Percentiles rank a stretch among this genome's conserved stretches.
Conservation (phyloP, 2,113 vertebrate species). For the Pelmatolapia mariae region DNA sequence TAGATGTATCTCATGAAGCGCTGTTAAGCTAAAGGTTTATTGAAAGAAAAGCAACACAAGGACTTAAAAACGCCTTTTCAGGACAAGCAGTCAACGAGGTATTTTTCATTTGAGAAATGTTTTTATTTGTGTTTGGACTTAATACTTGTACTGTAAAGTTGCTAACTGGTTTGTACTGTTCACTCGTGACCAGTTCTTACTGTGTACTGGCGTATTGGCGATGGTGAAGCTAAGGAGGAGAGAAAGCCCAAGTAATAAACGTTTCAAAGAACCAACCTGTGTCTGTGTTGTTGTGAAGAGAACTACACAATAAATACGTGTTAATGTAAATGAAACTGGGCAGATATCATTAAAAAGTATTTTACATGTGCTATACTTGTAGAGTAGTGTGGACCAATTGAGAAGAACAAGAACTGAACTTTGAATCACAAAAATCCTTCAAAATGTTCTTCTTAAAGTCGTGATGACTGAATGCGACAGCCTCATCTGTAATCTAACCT, state of each 20-base stretch:
- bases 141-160: neutral
- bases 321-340: neutral
- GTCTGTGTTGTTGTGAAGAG: neutral
- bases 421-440: neutral
- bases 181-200: neutral
- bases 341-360: neutral
- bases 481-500: neutral
- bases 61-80: neutral
- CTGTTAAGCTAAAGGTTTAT: neutral
- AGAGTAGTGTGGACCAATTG: neutral
- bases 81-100: neutral
- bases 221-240: neutral
- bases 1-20: no score
- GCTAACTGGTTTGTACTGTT: neutral
- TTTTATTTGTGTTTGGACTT: neutral
- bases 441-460: neutral
- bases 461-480: rapidly evolving
- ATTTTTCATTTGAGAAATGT: neutral
- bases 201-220: rapidly evolving
- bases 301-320: neutral
- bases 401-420: neutral
- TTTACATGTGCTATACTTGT: rapidly evolving
- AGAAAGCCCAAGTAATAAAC: neutral
- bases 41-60: neutral
- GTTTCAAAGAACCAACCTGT: neutral